phyloP scores from a whole-genome alignment of 2,888 invertebrate genomes.

The Orthonevra nobilis region DNA sequence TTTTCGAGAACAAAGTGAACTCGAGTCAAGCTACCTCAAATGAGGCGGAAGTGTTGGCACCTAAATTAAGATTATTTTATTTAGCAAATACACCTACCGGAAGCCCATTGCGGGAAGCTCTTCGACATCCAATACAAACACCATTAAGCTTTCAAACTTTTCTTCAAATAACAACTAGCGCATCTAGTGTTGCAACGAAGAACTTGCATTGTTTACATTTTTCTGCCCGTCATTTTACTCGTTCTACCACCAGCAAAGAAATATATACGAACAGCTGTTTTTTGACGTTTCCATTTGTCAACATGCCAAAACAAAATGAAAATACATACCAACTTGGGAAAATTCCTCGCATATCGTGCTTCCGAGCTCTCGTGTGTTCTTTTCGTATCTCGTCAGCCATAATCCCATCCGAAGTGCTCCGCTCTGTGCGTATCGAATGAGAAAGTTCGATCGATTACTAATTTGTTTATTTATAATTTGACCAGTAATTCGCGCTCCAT shows the following conservation, averaged over 20 bases:
- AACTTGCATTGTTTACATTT: slow-evolving; percentile 38
- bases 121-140: no score
- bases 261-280: slow-evolving; percentile 58
- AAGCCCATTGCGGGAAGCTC: no score
- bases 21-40: no score
- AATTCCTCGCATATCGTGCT: slow-evolving; percentile 42
- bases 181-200: no score
- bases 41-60: no score
- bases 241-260: background rate
- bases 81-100: no score
- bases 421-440: slow-evolving; percentile 57
- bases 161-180: no score
- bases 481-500: background rate
- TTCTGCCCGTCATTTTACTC: background rate
- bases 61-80: no score
- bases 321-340: no score
- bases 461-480: slow-evolving; percentile 60
- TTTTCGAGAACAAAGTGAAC: no score
- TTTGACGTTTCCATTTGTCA: slow-evolving; percentile 58
- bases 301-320: slow-evolving; percentile 34
- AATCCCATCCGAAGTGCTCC: slow-evolving; percentile 10
- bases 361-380: background rate
- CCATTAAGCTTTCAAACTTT: no score
- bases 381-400: slow-evolving; percentile 6
- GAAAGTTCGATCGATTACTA: slow-evolving; percentile 27